Evolutionary conservation across 1,140 invertebrate genomes (phyloP).

Genomic region (Drosophila biarmipes): DNA sequence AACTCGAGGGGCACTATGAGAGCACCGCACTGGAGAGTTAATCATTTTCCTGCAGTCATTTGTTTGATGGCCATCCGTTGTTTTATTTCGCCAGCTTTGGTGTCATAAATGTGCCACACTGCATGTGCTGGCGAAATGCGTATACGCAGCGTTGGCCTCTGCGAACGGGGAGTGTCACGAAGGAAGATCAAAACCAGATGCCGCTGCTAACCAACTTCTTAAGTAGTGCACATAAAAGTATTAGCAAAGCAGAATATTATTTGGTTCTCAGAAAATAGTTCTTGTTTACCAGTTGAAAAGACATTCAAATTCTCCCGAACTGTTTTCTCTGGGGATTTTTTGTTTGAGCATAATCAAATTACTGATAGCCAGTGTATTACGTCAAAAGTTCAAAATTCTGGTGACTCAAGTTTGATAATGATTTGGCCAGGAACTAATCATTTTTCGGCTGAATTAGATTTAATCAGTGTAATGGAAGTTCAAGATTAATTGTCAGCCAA

Average conservation of each 20-base stretch:
- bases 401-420: too few species aligned
- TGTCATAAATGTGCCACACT: slow-evolving; percentile 56
- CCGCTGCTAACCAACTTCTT: background rate
- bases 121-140: slow-evolving; percentile 37
- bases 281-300: too few species aligned
- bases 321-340: too few species aligned
- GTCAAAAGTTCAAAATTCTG: too few species aligned
- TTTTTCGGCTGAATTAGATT: too few species aligned
- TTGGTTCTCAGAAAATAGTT: background rate
- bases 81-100: slow-evolving; percentile 39
- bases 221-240: background rate
- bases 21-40: slow-evolving; percentile 53
- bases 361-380: too few species aligned
- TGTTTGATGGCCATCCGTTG: slow-evolving; percentile 59
- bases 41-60: slow-evolving; percentile 73
- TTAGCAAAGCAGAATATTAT: background rate
- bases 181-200: slow-evolving; percentile 19
- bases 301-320: too few species aligned
- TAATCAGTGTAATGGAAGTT: background rate
- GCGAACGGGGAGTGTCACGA: slow-evolving; percentile 14
- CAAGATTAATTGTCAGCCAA: too few species aligned
- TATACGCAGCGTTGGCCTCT: slow-evolving; percentile 52
- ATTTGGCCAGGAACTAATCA: too few species aligned
- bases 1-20: slow-evolving; percentile 28
- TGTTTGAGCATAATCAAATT: too few species aligned